Percentiles rank a stretch among this genome's conserved stretches.
These are phyloP conservation scores for Stigmatopora argus DNA, from an alignment of 2,113 vertebrate species.

Conservation along the genomic window DNA sequence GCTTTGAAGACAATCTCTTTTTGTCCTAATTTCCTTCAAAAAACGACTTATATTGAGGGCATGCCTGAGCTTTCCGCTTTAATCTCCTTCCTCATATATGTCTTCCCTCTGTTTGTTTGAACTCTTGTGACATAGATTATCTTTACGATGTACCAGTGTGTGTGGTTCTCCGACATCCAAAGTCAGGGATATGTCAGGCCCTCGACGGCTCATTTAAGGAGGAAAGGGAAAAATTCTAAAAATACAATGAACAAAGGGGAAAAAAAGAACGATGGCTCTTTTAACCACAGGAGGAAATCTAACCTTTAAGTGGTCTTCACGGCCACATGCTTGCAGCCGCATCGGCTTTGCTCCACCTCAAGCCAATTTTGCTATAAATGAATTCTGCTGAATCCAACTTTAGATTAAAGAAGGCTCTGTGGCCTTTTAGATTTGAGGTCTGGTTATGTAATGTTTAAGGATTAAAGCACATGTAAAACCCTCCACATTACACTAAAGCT, in stretches of 20 bases:
- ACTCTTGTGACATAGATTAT: conserved; percentile 11
- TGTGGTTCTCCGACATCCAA: conserved; percentile 14
- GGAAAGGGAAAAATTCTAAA: neutral
- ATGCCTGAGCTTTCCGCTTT: neutral
- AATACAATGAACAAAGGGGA: neutral
- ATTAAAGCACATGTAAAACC: conserved; percentile 5
- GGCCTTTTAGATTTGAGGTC: conserved; percentile 4
- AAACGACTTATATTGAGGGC: conserved; percentile 1
- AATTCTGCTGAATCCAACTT: neutral
- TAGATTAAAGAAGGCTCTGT: conserved; percentile 13
- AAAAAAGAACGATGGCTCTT: neutral
- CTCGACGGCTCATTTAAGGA: conserved; percentile 20
- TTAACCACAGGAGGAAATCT: conserved; percentile 15
- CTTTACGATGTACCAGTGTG: conserved; percentile 14
- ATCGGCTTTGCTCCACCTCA: conserved; percentile 5
- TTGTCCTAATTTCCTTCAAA: conserved; percentile 2
- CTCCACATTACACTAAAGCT: conserved; percentile 1
- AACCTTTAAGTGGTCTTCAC: conserved; percentile 9
- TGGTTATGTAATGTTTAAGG: neutral
- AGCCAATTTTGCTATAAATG: conserved; percentile 8
- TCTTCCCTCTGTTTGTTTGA: conserved; percentile 18
- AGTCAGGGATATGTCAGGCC: conserved; percentile 20
- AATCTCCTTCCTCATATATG: conserved; percentile 10
- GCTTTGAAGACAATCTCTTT: neutral
- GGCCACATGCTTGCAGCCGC: conserved; percentile 11